Conservation (phyloP, 2,888 invertebrate genomes). For the Epistrophella euchroma region DNA sequence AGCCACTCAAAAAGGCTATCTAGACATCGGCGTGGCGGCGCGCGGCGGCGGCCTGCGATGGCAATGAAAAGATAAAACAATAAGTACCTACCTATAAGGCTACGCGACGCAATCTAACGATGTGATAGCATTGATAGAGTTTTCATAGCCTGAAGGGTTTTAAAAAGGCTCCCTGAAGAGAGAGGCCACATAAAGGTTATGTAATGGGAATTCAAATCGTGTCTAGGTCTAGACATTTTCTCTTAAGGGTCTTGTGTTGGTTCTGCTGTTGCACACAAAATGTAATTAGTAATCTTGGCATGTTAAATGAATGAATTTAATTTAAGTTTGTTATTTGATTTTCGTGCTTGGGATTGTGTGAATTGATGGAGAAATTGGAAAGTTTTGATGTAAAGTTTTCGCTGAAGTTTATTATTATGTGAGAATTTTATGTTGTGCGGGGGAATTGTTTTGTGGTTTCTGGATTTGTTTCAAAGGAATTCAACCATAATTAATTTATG, state of each 20-base stretch:
- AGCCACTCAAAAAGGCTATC: conserved; percentile 6
- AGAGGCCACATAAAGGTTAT: not conserved
- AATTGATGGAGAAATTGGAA: not conserved
- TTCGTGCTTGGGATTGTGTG: conserved; percentile 45
- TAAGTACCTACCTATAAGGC: not conserved
- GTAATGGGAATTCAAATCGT: conserved; percentile 39
- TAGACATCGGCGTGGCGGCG: not conserved
- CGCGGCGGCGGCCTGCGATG: too few relatives aligned
- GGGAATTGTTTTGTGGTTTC: conserved; percentile 38
- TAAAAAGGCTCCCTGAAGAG: not conserved
- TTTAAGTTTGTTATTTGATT: conserved; percentile 68
- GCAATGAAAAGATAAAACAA: not conserved
- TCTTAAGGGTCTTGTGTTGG: conserved; percentile 58
- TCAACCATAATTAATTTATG: not conserved
- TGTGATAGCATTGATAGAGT: conserved; percentile 43
- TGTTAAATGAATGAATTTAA: conserved; percentile 74
- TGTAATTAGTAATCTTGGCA: conserved; percentile 73
- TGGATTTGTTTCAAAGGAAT: not conserved
- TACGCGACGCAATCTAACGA: not conserved
- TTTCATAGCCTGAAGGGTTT: conserved; percentile 29
- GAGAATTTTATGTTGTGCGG: too few relatives aligned
- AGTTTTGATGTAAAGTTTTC: not conserved
- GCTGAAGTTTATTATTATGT: not conserved
- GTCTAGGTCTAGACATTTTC: conserved; percentile 61
- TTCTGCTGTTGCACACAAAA: conserved; percentile 69